These are phyloP conservation scores for Ormyrus rosae DNA, from an alignment of 2,888 invertebrate genomes.

Conservation along the genomic window DNA sequence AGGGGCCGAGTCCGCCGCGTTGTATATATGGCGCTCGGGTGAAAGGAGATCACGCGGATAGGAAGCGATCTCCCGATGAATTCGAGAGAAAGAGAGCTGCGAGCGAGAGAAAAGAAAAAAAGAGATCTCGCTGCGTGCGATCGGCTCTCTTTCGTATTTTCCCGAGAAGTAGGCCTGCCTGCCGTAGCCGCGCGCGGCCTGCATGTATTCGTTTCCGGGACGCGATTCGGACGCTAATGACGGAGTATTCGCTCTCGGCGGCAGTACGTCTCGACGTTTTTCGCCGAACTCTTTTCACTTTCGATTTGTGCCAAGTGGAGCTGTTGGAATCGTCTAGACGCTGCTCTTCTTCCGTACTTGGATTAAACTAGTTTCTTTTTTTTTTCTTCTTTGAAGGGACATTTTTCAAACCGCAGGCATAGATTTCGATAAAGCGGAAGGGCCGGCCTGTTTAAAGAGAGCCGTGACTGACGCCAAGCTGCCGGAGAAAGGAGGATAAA, in stretches of 20 bases:
- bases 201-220: slow-evolving; percentile 11
- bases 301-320: neutral
- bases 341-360: no score
- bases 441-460: no score
- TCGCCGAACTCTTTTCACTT: neutral
- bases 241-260: neutral
- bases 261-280: neutral
- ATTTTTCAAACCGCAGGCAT: no score
- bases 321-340: no score
- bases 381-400: no score
- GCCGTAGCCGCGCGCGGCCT: slow-evolving; percentile 15
- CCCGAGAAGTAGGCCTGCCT: slow-evolving; percentile 23
- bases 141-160: slow-evolving; percentile 21
- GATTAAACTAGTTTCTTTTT: no score
- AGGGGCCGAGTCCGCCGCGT: no score
- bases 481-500: no score
- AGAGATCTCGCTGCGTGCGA: neutral
- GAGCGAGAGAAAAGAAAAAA: neutral
- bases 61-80: neutral
- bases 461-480: no score
- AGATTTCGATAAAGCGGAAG: no score
- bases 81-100: slow-evolving; percentile 57
- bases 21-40: slow-evolving; percentile 25
- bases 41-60: slow-evolving; percentile 58
- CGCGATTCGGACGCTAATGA: neutral